Percentiles rank a stretch among this genome's conserved stretches.
phyloP scores from a whole-genome alignment of 1,140 invertebrate genomes.

The Schlechtendalia chinensis region DNA sequence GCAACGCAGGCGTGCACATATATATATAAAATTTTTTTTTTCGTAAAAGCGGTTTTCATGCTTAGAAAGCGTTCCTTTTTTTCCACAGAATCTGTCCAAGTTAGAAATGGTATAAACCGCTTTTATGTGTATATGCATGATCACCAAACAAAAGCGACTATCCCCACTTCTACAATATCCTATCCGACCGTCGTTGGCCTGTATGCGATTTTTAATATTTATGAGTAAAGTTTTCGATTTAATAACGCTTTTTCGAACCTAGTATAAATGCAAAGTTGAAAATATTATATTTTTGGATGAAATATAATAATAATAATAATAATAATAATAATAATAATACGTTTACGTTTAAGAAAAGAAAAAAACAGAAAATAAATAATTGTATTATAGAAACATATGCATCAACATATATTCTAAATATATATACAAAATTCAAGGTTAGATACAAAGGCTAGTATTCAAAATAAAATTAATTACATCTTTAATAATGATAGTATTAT shows the following conservation, averaged over 20 bases:
- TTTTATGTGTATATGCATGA: slow-evolving; percentile 38
- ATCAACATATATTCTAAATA: too few relatives aligned
- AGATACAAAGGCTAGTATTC: too few relatives aligned
- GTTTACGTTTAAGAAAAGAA: too few relatives aligned
- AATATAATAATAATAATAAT: slow-evolving; percentile 30
- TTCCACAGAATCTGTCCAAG: slow-evolving; percentile 9
- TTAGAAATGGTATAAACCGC: slow-evolving; percentile 34
- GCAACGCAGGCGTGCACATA: too few relatives aligned
- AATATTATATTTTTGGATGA: slow-evolving; percentile 33
- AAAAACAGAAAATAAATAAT: too few relatives aligned
- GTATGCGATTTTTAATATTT: slow-evolving; percentile 48
- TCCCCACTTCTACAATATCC: background rate
- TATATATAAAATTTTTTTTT: slow-evolving; percentile 7
- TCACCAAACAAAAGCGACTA: slow-evolving; percentile 40
- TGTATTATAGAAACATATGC: too few relatives aligned
- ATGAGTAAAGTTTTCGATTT: slow-evolving; percentile 48
- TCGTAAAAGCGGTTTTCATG: slow-evolving; percentile 39
- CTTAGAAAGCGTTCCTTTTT: slow-evolving; percentile 29
- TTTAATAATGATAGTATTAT: too few relatives aligned
- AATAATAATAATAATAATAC: too few relatives aligned
- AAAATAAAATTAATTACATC: too few relatives aligned
- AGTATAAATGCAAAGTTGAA: slow-evolving; percentile 30
- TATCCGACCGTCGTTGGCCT: slow-evolving; percentile 20
- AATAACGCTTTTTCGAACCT: slow-evolving; percentile 37
- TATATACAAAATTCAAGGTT: too few relatives aligned